Conservation (phyloP, 2,888 invertebrate species). For the Drosophila hawaiiensis region DNA sequence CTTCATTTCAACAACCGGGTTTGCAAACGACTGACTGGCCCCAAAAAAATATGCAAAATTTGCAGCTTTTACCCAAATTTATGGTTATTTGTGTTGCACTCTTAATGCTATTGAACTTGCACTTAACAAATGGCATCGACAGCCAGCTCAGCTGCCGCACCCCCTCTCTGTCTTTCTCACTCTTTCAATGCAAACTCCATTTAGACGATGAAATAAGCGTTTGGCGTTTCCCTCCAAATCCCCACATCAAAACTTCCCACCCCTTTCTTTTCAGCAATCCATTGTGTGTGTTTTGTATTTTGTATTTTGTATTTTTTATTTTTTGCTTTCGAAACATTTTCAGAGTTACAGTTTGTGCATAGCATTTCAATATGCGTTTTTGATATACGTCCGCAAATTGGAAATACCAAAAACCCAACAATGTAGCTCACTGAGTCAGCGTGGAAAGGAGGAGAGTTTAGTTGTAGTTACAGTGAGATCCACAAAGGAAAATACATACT, state of each 20-base stretch:
- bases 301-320: conserved; percentile 44
- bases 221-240: conserved; percentile 29
- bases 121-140: conserved; percentile 78
- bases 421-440: conserved; percentile 28
- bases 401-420: conserved; percentile 37
- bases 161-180: neutral
- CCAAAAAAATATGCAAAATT: conserved; percentile 77
- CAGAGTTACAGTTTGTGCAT: conserved; percentile 73
- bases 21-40: conserved; percentile 22
- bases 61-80: conserved; percentile 78
- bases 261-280: conserved; percentile 3
- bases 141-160: conserved; percentile 17
- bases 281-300: conserved; percentile 13
- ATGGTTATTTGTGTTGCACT: conserved; percentile 81
- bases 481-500: conserved; percentile 9
- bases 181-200: conserved; percentile 58
- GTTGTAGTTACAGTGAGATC: conserved; percentile 8
- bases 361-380: conserved; percentile 67
- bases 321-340: conserved; percentile 71
- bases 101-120: conserved; percentile 81
- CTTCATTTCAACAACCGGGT: conserved; percentile 52
- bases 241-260: neutral
- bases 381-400: conserved; percentile 55
- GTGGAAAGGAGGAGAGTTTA: conserved; percentile 2
- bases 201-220: conserved; percentile 78